phyloP scores from a whole-genome alignment of 2,797 vertebrate genomes.

The Cyclopterus lumpus region DNA sequence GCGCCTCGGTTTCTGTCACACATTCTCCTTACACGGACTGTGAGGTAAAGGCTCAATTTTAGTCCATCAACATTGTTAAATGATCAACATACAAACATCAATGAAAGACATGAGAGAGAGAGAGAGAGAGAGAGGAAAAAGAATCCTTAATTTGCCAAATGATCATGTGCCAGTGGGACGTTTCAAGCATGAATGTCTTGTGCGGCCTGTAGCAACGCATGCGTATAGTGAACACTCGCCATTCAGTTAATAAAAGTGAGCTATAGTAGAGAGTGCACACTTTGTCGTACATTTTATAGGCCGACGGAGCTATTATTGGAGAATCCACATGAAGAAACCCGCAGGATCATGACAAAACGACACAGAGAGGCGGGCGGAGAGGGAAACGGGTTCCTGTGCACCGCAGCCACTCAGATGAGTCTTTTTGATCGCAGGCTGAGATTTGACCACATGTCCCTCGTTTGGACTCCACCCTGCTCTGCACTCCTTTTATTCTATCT shows the following conservation, averaged over 20 bases:
- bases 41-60: neutral
- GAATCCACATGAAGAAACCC: slow-evolving; percentile 48
- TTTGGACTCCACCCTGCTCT: slow-evolving; percentile 74
- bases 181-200: no score
- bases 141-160: no score
- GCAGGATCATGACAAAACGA: slow-evolving; percentile 76
- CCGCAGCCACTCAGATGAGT: slow-evolving; percentile 56
- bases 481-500: slow-evolving; percentile 51
- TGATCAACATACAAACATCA: no score
- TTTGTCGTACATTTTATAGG: slow-evolving; percentile 3
- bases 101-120: neutral
- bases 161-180: no score
- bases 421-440: slow-evolving; percentile 67
- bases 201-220: neutral
- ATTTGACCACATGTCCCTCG: slow-evolving; percentile 72
- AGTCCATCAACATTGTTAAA: neutral
- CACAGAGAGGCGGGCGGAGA: slow-evolving; percentile 28
- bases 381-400: slow-evolving; percentile 47
- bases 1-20: slow-evolving; percentile 18
- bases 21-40: neutral
- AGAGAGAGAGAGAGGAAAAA: no score
- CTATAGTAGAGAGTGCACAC: neutral
- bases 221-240: neutral
- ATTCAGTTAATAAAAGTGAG: neutral
- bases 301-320: slow-evolving; percentile 32